Evolutionary conservation across 2,888 invertebrate species (phyloP), one percentile per base, ranked within the genome.

Genomic region (Spialia ferax): DNA sequence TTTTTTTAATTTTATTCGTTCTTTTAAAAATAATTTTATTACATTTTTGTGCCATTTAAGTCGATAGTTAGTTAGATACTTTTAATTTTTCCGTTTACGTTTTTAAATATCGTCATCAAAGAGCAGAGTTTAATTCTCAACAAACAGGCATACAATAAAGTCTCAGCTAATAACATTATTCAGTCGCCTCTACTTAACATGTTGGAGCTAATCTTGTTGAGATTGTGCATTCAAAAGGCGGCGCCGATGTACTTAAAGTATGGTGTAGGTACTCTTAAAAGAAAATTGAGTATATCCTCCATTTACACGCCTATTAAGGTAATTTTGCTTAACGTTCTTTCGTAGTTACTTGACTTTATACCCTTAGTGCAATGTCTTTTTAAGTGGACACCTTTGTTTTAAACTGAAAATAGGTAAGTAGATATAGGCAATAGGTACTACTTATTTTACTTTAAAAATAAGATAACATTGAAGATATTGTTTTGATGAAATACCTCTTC

Each of bases 131-230:
- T 18, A 45, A 18, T 4, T 45, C 42, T 8, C 18, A 45, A 20
- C 48, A 48, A 48, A 20, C 10, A 20, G 48, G 10, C 20, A 6
- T 20, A 48, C 20, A 48, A 48, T 20, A 20, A 2, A 20, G 48
- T 20, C 13, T 32, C 52, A 50, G 1, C 10, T 52, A 66, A 63
- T 65, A 50, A 60, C 65, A 63, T 55, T 42, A 48, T 70, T 63
- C 50, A 63, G 62, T 56, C 60, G 18, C 35, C 20, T 64, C 26
- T 56, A 56, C 63, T 56, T 64, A 64, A 64, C 63, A 56, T 64
- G 63, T 52, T 62, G 62, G 32, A 63, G 54, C 38, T 38, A 54
- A 63, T 63, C 63, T 63, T 23, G n/a, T 42, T 8, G 38, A 54
- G 63, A 63, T 63, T 42, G 18, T 42, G 42, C 42, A 42, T 42